These are phyloP conservation scores for Tribolium madens DNA, from an alignment of 1,140 invertebrate genomes.

Conservation along the genomic window DNA sequence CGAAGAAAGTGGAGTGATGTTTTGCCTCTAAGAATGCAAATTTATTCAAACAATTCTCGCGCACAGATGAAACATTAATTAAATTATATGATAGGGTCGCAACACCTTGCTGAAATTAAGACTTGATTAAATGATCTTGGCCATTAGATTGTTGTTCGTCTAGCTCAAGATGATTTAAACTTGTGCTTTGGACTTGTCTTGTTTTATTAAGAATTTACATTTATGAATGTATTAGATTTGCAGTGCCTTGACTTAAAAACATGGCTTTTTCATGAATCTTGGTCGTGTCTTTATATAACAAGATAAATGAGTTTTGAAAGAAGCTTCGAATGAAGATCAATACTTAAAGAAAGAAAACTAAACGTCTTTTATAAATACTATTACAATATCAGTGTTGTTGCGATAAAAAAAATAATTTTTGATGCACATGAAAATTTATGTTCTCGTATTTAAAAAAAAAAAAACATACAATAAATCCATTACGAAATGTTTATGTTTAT, in stretches of 20 bases:
- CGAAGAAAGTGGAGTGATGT: not conserved
- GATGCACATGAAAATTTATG: not conserved
- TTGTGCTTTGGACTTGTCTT: not conserved
- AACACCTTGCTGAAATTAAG: conserved; percentile 6
- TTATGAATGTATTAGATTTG: conserved; percentile 1
- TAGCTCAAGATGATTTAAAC: not conserved
- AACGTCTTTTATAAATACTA: no score
- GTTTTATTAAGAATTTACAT: not conserved
- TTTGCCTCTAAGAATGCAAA: not conserved
- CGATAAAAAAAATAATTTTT: no score
- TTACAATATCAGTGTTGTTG: not conserved
- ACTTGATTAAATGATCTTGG: conserved; percentile 9
- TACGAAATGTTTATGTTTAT: not conserved
- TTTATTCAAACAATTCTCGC: conserved; percentile 21
- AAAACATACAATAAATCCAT: not conserved
- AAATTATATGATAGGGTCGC: not conserved
- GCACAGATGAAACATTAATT: conserved; percentile 16
- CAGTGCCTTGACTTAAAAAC: not conserved
- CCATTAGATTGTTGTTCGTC: not conserved
- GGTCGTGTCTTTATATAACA: not conserved
- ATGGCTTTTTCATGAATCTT: not conserved
- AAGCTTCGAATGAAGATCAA: not conserved
- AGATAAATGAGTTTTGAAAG: not conserved
- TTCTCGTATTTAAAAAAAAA: not conserved
- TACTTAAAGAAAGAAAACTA: not conserved